phyloP scores from a whole-genome alignment of 2,797 vertebrate species.

The Typhlichthys eigenmanni region DNA sequence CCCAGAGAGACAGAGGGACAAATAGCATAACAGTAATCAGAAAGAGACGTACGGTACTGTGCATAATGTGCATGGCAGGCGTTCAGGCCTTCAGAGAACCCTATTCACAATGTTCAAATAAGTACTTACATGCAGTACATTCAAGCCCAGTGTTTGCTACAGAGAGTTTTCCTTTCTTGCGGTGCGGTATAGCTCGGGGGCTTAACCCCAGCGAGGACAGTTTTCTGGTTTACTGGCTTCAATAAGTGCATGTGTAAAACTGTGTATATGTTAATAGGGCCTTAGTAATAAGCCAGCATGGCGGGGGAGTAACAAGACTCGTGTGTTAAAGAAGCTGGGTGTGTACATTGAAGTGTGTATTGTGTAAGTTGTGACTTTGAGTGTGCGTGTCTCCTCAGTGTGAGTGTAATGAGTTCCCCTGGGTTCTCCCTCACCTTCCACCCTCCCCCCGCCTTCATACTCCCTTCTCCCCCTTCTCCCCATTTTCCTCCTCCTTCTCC shows the following conservation, averaged over 20 bases:
- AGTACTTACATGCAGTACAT: no score
- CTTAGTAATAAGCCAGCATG: conserved; percentile 43
- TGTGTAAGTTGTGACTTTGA: conserved; percentile 38
- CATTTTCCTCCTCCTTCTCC: conserved; percentile 31
- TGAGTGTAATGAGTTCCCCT: conserved; percentile 71
- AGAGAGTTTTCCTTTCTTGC: conserved; percentile 21
- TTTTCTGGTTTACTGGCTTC: conserved; percentile 53
- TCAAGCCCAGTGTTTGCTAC: background rate
- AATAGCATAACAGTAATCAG: conserved; percentile 3
- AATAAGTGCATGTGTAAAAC: conserved; percentile 58
- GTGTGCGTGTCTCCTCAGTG: conserved; percentile 57
- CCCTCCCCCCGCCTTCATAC: conserved; percentile 34
- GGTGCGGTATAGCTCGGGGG: conserved; percentile 19
- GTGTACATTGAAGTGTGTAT: conserved; percentile 30
- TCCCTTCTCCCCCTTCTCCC: conserved; percentile 40
- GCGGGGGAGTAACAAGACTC: conserved; percentile 60
- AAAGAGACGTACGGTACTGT: conserved; percentile 2
- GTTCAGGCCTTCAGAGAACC: no score
- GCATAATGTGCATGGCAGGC: background rate
- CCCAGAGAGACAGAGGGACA: conserved; percentile 23
- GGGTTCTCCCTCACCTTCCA: conserved; percentile 55
- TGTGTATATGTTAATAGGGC: conserved; percentile 57
- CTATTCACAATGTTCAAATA: no score
- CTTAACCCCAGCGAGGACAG: conserved; percentile 19
- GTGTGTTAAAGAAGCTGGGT: conserved; percentile 55